Evolutionary conservation across 2,113 vertebrate species (phyloP).

Genomic region (Copsychus sechellarum): DNA sequence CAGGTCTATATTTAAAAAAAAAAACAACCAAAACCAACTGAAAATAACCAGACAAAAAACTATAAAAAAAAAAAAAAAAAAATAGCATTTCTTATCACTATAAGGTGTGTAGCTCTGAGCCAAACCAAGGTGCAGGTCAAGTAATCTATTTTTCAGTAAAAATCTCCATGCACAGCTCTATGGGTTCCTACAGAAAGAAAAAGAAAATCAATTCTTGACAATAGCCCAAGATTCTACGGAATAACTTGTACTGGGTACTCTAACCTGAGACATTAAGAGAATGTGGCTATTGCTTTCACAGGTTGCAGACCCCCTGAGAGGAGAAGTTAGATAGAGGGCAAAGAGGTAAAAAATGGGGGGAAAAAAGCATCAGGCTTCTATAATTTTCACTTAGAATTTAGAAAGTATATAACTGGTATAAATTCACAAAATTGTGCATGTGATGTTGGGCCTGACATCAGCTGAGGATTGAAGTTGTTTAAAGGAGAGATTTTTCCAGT

Average conservation of each 20-base stretch:
- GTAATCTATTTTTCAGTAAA: background rate
- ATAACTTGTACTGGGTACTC: fast-evolving
- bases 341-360: background rate
- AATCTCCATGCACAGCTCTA: background rate
- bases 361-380: background rate
- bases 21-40: background rate
- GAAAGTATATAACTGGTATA: background rate
- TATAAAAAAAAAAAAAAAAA: too few relatives aligned
- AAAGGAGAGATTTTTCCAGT: background rate
- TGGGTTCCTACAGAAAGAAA: background rate
- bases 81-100: fast-evolving
- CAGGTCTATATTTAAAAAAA: background rate
- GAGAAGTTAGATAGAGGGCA: background rate
- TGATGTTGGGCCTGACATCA: background rate
- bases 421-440: background rate
- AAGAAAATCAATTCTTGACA: background rate
- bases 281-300: background rate
- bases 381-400: background rate
- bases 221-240: background rate
- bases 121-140: background rate
- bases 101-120: background rate
- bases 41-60: background rate
- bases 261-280: background rate
- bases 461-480: background rate
- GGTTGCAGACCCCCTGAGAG: background rate